Percentiles rank a stretch among this genome's conserved stretches.
Evolutionary conservation across 2,797 vertebrate genomes (phyloP).

Genomic region (Scolopax bukidnonensis): DNA sequence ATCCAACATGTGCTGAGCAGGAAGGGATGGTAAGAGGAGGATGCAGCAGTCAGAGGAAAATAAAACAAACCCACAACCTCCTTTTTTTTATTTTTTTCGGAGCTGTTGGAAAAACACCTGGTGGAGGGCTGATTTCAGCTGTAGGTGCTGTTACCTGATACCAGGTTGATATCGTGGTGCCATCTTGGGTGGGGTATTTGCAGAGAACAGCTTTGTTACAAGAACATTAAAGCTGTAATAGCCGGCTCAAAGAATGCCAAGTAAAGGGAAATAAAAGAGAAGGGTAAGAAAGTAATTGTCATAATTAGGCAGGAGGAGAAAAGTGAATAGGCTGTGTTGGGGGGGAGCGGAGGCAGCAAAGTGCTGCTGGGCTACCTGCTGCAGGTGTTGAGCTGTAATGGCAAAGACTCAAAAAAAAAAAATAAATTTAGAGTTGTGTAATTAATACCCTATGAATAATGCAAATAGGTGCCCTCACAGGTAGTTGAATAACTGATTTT

Average conservation of each 20-base stretch:
- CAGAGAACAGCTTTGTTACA: background rate
- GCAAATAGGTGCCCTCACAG: constrained; percentile 35
- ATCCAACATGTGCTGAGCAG: background rate
- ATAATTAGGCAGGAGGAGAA: constrained; percentile 44
- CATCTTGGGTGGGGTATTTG: background rate
- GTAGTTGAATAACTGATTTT: constrained; percentile 36
- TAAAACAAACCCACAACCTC: background rate
- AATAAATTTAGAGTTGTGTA: background rate
- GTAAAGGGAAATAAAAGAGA: constrained; percentile 13
- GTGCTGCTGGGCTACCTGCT: background rate
- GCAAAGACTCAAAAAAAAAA: constrained; percentile 21
- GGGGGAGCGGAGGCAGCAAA: background rate
- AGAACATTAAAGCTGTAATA: constrained; percentile 1
- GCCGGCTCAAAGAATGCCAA: background rate
- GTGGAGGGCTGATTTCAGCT: background rate
- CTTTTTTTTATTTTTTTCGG: background rate
- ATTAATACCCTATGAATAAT: constrained; percentile 51
- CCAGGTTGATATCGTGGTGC: background rate
- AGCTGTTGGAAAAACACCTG: background rate
- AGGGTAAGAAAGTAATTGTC: constrained; percentile 41
- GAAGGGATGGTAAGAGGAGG: background rate
- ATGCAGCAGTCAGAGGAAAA: background rate
- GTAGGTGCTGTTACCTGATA: background rate
- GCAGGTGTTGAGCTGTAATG: constrained; percentile 32
- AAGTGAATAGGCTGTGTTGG: background rate